Evolutionary conservation across 2,888 invertebrate genomes (phyloP), one percentile per base, ranked within the genome.

Genomic region (Pandemis heparana): DNA sequence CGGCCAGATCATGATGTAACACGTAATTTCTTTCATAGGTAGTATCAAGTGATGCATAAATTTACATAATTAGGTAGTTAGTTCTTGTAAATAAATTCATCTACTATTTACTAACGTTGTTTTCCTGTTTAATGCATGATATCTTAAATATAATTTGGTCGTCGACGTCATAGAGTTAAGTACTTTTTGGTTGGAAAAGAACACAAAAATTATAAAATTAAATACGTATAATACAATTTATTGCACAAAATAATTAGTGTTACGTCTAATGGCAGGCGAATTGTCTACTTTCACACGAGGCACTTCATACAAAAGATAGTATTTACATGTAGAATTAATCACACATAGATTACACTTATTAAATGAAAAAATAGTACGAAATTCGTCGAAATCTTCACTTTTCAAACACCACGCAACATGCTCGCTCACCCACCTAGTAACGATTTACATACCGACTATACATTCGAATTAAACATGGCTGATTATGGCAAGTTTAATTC

Each of bases 401-500:
- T 23, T 59, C 70, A 68, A 18, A 46, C 64, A 73, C 59, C 64
- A 73, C 59, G 7, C 62, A 64, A 60, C 16, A 56, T n/a, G 46
- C 23, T 1, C 16, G 46, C 23, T 1, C 16, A 48, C 46, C 41
- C 43, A 53, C 60, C 9, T 41, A 65, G 12, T 67, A 14, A 46
- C 43, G 53, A 14, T 14, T 1, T 46, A 43, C 32, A 46, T 51
- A 38, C 16, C 56, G 23, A 56, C 60, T 65, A 43, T 53, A 61
- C 41, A 60, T 65, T 81, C 80, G 91, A 91, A 91, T 92, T 89
- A 92, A 92, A 92, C 92, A 92, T 92, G 90, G 91, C 91, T 84
- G 84, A 77, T 76, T 89, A 93, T 93, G 94, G 94, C 91, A 89
- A 88, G 92, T 92, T 92, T 91, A 92, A 92, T 91, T 91, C 89